Evolutionary conservation across 1,140 invertebrate genomes (phyloP), one percentile per base, ranked within the genome.

Genomic region (Zaprionus africanus): DNA sequence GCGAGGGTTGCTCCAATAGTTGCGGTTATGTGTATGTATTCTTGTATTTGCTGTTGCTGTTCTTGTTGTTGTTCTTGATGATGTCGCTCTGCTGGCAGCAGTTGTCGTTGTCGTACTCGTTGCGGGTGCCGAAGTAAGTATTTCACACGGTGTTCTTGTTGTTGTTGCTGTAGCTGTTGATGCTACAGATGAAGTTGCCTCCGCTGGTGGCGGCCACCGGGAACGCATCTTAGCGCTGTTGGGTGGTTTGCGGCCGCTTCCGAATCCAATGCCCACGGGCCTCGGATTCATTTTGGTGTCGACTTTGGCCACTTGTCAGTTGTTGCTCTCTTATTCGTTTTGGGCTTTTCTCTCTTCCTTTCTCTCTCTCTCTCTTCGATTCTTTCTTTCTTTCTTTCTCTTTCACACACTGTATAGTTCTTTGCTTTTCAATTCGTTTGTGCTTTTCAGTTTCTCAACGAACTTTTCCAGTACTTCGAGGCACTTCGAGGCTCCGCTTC

Each of bases 181-280:
- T 51, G 57, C 4, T 28, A 43, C 13, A 43, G 63, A 11, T 54
- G 63, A 15, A 60, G 53, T 6, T 49, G 54, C 6, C 31, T 62
- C n/a, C 38, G 60, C 22, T 49, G 78, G 54, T 53, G 60, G 41
- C 36, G 57, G 58, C 84, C 84, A 88, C 51, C 78, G 84, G 28
- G 70, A 88, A 26, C 84, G 84, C 81, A 81, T 81, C 66, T 77
- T 91, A 31, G 78, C 72, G 60, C 79, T 84, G 54, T 78, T 87
- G 58, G 81, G 84, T 57, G 85, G 85, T 69, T 79, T 88, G 71
- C 68, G 84, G 63, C 81, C 84, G 82, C 79, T 71, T 59, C 75
- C 78, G 88, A 91, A 91, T 91, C 83, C 84, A 84, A 85, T 91
- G 88, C 83, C 88, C 81, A 82, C 60, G 61, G 84, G 88, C 79